Evolutionary conservation across 1,140 invertebrate genomes (phyloP).

Genomic region (Pteromalus puparum): DNA sequence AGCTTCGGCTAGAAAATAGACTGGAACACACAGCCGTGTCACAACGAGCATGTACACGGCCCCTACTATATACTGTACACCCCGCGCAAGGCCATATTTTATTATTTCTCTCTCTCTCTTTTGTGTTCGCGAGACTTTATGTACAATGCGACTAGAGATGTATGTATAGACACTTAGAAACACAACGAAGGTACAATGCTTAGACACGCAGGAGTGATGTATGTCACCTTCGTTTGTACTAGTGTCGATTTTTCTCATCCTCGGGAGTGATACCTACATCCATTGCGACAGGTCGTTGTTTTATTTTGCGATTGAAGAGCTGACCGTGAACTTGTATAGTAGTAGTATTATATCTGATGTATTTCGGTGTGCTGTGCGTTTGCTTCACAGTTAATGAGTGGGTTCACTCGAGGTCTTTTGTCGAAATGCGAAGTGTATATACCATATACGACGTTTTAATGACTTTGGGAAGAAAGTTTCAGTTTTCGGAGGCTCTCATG

Average conservation of each 20-base stretch:
- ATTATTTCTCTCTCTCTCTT: constrained; percentile 38
- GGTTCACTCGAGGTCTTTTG: neutral
- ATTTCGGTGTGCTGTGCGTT: neutral
- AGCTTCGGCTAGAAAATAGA: neutral
- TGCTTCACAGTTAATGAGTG: neutral
- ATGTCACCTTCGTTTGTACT: neutral
- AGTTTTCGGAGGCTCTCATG: neutral
- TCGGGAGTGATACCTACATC: neutral
- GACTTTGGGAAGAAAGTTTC: constrained; percentile 13
- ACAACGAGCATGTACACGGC: constrained; percentile 17
- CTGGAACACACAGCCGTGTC: neutral
- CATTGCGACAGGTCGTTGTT: neutral
- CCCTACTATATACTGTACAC: neutral
- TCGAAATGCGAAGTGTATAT: neutral
- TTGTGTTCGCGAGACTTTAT: neutral
- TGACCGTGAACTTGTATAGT: constrained; percentile 10
- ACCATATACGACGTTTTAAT: constrained; percentile 2
- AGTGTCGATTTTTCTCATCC: constrained; percentile 16
- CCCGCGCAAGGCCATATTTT: constrained; percentile 32
- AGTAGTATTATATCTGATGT: too few species aligned
- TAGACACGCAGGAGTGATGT: neutral
- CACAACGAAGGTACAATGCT: neutral
- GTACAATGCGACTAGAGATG: neutral
- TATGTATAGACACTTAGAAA: neutral
- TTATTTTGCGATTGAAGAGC: neutral